phyloP scores from a whole-genome alignment of 2,113 vertebrate genomes.

The Nyctereutes procyonoides region DNA sequence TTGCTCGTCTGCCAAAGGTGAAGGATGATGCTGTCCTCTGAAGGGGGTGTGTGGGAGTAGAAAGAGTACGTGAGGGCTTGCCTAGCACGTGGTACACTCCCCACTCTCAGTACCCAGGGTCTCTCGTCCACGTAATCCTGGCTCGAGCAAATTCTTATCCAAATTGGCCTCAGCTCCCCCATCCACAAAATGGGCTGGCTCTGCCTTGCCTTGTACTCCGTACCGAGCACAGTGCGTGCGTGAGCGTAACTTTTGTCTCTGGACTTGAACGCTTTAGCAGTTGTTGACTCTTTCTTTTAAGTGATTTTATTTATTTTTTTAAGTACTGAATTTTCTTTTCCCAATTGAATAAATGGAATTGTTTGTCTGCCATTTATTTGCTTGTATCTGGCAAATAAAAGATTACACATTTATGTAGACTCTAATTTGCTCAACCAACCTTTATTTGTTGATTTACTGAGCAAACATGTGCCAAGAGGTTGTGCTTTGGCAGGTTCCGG shows the following conservation, averaged over 20 bases:
- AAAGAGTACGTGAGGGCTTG: rapidly evolving
- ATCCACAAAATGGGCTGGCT: neutral
- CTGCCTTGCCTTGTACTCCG: neutral
- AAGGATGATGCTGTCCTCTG: rapidly evolving
- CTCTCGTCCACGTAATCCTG: neutral
- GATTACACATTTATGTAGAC: neutral
- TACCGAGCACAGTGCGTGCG: rapidly evolving
- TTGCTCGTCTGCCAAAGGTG: neutral
- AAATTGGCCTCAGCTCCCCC: neutral
- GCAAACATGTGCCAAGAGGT: neutral
- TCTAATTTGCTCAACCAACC: neutral
- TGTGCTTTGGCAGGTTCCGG: neutral
- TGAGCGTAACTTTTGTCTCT: neutral
- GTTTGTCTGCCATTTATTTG: neutral
- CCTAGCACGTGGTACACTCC: rapidly evolving
- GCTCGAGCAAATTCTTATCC: neutral
- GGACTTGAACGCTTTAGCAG: neutral
- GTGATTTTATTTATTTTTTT: neutral
- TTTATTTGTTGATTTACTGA: neutral
- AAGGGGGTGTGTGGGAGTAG: neutral
- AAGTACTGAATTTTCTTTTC: constrained; percentile 20
- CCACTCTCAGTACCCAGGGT: neutral
- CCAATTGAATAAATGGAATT: neutral
- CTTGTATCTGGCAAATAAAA: constrained; percentile 25
- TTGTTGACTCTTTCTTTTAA: neutral